Evolutionary conservation across 2,113 vertebrate genomes (phyloP), one percentile per base, ranked within the genome.

Genomic region (Tachycineta bicolor): DNA sequence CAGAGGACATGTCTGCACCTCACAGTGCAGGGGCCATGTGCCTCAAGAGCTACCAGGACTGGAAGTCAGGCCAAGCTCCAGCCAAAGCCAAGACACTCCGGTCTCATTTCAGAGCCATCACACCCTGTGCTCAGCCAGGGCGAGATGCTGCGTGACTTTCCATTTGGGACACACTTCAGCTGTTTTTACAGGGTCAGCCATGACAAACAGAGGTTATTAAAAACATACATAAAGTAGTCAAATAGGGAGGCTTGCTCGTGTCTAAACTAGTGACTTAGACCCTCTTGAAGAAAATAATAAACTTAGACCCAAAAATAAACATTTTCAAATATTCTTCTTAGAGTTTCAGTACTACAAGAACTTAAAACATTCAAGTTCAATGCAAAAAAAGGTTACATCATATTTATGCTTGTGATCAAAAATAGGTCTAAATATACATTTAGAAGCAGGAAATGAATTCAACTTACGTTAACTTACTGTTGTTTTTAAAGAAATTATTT

Each of bases 61-160:
- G 68, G 60, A 63, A 46, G 43, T 22, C 34, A 34, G 34, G 41
- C 50, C 50, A 22, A 82, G 65, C 49, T 41, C 44, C 82, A 56
- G 70, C 16, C 74, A 49, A 56, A 69, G 29, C 33, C 58, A 46
- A 69, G 41, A 19, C 22, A 8, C 41, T 33, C 33, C 6, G 55
- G 31, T 69, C 14, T 68, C 53, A 14, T 78, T 67, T 91, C 67
- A 76, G 75, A 82, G 26, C 15, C 16, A 37, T 10, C 29, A 13
- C 39, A 58, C 10, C 10, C 69, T 21, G 19, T 16, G 3, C 56
- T 55, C 6, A 0, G 49, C 29, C 6, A 0, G 37, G 50, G 8
- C 1, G 2, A 58, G 39, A 1, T 3, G 1, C 39, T 37, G 53
- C 4, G 0, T 10, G 15, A 37, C 46, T 58, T 85, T 52, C 69